Conservation (phyloP, 2,888 invertebrate species). For the Marasmarcha lunaedactyla region DNA sequence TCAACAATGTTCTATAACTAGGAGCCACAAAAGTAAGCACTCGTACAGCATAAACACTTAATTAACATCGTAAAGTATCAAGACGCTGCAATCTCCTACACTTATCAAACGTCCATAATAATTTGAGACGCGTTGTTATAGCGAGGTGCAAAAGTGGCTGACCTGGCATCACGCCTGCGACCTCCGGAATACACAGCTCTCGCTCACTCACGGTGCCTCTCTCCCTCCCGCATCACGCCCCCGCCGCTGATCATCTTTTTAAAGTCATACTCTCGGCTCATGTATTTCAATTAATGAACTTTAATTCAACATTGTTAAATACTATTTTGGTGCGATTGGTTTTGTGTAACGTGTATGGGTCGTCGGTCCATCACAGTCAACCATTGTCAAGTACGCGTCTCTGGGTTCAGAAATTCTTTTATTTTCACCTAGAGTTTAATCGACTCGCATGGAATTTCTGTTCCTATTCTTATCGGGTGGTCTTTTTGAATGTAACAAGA, state of each 20-base stretch:
- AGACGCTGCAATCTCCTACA: slow-evolving; percentile 63
- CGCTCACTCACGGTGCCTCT: slow-evolving; percentile 37
- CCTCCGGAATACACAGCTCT: slow-evolving; percentile 45
- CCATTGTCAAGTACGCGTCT: slow-evolving; percentile 67
- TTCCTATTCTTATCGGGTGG: slow-evolving; percentile 63
- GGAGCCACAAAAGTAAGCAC: slow-evolving; percentile 2
- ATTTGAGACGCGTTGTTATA: slow-evolving; percentile 71
- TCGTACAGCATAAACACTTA: slow-evolving; percentile 52
- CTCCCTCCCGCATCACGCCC: slow-evolving; percentile 64
- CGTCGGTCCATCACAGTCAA: slow-evolving; percentile 56
- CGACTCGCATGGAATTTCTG: slow-evolving; percentile 60
- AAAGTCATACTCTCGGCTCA: slow-evolving; percentile 61
- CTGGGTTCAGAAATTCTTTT: slow-evolving; percentile 66
- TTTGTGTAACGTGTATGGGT: slow-evolving; percentile 6
- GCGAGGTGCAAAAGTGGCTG: slow-evolving; percentile 72
- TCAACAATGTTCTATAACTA: slow-evolving; percentile 25
- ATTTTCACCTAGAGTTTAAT: slow-evolving; percentile 67
- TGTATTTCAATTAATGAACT: slow-evolving; percentile 61
- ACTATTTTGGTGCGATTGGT: slow-evolving; percentile 40
- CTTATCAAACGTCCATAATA: slow-evolving; percentile 71
- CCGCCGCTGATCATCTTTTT: slow-evolving; percentile 62
- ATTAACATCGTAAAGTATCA: slow-evolving; percentile 66
- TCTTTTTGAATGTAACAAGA: slow-evolving; percentile 55
- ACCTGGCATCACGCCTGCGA: slow-evolving; percentile 72
- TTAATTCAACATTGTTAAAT: slow-evolving; percentile 54